Evolutionary conservation across 2,888 invertebrate genomes (phyloP).

Genomic region (Melieria crassipennis): DNA sequence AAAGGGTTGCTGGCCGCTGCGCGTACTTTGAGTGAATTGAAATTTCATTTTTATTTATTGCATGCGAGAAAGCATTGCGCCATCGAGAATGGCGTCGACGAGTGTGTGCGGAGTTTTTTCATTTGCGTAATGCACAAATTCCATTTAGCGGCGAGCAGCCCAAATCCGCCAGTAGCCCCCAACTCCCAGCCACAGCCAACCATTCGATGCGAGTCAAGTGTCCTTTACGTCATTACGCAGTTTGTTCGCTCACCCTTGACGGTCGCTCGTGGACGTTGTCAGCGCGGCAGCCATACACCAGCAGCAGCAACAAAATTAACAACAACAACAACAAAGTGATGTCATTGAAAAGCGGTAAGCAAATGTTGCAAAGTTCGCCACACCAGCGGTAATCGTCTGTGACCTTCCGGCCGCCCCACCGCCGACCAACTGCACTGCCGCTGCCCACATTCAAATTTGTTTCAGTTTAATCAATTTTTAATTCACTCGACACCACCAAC

Average conservation of each 20-base stretch:
- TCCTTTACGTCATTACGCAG: conserved; percentile 19
- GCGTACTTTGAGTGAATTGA: too few relatives aligned
- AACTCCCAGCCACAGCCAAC: background rate
- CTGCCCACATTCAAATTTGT: conserved; percentile 35
- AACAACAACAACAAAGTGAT: conserved; percentile 12
- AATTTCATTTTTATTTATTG: too few relatives aligned
- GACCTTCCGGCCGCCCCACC: conserved; percentile 41
- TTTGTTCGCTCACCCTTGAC: background rate
- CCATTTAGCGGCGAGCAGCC: conserved; percentile 48
- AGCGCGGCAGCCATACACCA: background rate
- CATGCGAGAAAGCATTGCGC: too few relatives aligned
- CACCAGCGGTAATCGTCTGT: conserved; percentile 54
- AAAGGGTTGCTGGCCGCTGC: background rate
- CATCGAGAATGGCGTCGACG: background rate
- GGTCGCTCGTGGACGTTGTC: too few relatives aligned
- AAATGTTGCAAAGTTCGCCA: too few relatives aligned
- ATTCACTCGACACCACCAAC: conserved; percentile 45
- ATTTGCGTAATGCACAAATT: conserved; percentile 60
- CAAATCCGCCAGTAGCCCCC: too few relatives aligned
- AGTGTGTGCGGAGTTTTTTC: conserved; percentile 41
- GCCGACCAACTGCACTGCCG: background rate
- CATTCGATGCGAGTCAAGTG: conserved; percentile 46
- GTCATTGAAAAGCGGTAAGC: too few relatives aligned
- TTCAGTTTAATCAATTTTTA: conserved; percentile 60
- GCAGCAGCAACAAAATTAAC: background rate